Conservation (phyloP, 2,797 vertebrate species). For the Labroides dimidiatus region DNA sequence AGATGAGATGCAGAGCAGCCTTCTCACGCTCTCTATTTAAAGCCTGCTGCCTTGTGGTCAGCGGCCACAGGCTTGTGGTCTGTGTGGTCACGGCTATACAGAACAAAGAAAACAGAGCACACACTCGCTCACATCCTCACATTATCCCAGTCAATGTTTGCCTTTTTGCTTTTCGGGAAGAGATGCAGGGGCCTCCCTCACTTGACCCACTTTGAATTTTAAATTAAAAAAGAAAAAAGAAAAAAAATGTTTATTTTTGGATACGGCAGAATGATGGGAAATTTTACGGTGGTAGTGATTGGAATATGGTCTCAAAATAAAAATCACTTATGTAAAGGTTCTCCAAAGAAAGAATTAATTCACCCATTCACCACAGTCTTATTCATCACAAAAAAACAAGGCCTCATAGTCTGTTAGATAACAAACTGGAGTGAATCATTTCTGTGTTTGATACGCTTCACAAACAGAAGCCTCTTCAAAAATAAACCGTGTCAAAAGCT, state of each 20-base stretch:
- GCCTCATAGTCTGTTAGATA: slow-evolving; percentile 5
- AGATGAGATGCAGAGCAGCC: slow-evolving; percentile 56
- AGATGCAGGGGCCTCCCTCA: slow-evolving; percentile 21
- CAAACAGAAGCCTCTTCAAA: slow-evolving; percentile 9
- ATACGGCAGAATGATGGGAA: slow-evolving; percentile 8
- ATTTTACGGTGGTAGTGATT: not conserved
- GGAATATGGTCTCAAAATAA: slow-evolving; percentile 30
- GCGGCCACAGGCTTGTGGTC: slow-evolving; percentile 61
- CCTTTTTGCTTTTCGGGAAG: not conserved
- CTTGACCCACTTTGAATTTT: slow-evolving; percentile 44
- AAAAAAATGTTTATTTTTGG: slow-evolving; percentile 31
- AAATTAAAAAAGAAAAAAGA: no score
- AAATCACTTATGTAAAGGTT: slow-evolving; percentile 23
- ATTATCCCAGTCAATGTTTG: slow-evolving; percentile 28
- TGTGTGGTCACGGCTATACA: slow-evolving; percentile 52
- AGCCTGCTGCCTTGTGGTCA: slow-evolving; percentile 66
- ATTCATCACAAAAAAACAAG: slow-evolving; percentile 3
- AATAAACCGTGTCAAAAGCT: slow-evolving; percentile 17
- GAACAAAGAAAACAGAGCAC: slow-evolving; percentile 61
- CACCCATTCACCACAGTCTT: not conserved
- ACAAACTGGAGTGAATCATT: slow-evolving; percentile 1
- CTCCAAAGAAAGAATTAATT: slow-evolving; percentile 14
- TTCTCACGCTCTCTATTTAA: slow-evolving; percentile 82
- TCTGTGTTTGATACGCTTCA: slow-evolving; percentile 5
- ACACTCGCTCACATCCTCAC: slow-evolving; percentile 26